Evolutionary conservation across 2,797 vertebrate species (phyloP).

Genomic region (Cercopithecus petaurista): DNA sequence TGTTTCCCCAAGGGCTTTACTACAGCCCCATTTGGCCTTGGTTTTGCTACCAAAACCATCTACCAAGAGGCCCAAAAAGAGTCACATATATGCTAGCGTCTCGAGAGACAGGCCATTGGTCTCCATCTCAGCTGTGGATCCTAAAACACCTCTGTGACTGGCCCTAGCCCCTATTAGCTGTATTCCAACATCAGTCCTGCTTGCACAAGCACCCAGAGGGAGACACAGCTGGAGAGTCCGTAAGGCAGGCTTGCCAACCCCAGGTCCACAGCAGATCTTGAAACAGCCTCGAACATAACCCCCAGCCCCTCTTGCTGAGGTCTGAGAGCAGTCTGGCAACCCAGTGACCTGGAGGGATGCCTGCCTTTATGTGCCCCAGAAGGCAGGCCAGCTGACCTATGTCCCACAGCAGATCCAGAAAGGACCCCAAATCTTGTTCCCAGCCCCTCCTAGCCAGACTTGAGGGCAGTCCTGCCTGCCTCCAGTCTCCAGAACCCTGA

Average conservation of each 20-base stretch:
- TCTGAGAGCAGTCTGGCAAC: no score
- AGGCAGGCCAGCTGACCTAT: not conserved
- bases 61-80: not conserved
- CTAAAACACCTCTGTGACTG: not conserved
- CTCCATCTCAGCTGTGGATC: not conserved
- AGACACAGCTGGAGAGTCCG: fast-evolving
- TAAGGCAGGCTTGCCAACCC: not conserved
- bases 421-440: no score
- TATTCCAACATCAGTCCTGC: not conserved
- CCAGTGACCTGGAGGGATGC: not conserved
- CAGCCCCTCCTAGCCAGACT: not conserved
- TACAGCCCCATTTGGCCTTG: no score
- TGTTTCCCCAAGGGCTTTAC: not conserved
- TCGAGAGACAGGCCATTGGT: not conserved
- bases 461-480: not conserved
- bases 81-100: fast-evolving
- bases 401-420: not conserved
- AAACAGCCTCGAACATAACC: no score
- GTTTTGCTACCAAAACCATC: not conserved
- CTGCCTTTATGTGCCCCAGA: fast-evolving
- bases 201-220: no score
- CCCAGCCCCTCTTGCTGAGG: no score
- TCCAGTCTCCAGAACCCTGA: not conserved
- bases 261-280: not conserved
- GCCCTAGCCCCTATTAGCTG: not conserved